Base-by-base conservation (phyloP, 2,888 invertebrate species). In the Parnassius orleans region DNA sequence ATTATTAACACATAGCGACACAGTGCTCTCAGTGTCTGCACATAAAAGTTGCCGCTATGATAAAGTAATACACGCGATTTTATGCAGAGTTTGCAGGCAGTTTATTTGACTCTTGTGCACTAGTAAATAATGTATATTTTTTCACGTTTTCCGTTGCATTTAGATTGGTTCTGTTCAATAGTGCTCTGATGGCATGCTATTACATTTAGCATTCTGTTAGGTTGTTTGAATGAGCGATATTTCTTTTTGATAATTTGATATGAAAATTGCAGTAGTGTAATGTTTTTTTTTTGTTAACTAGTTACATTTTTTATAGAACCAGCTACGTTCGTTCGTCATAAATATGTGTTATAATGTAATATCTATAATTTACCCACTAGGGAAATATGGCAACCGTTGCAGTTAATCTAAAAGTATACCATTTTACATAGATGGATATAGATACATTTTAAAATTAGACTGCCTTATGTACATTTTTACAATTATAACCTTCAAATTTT, bases 71-170 rank as follows among this genome's bases (percentile, higher is more conserved):
- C 57, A 54, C 58, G 58, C 60, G 48, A 54, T 64, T 57, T 63
- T 14, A 56, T 60, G 62, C 59, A 58, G 52, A 66, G 66, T 15
- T 67, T 58, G 51, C 41, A 53, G 53, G 42, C 58, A 52, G 65
- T 50, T 53, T 53, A 47, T 61, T 64, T 63, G 51, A 54, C 53
- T 61, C 67, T 64, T 67, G 47, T 14, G 43, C 9, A 19, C 9
- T 54, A 52, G 61, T 60, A 63, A 62, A 66, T 68, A 68, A 67
- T 66, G 71, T 62, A 57, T 60, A 63, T 68, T 69, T 66, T 65
- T 56, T 7, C 53, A 14, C 59, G 59, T 60, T 57, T 52, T 42
- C n/a, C 12, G 42, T 53, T 47, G 55, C 61, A 48, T 57, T 66
- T 63, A 63, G 59, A 56, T 64, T 65, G 60, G 61, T 53, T 60